Conservation (phyloP, 2,113 vertebrate genomes). For the Onychorhynchus coronatus region DNA sequence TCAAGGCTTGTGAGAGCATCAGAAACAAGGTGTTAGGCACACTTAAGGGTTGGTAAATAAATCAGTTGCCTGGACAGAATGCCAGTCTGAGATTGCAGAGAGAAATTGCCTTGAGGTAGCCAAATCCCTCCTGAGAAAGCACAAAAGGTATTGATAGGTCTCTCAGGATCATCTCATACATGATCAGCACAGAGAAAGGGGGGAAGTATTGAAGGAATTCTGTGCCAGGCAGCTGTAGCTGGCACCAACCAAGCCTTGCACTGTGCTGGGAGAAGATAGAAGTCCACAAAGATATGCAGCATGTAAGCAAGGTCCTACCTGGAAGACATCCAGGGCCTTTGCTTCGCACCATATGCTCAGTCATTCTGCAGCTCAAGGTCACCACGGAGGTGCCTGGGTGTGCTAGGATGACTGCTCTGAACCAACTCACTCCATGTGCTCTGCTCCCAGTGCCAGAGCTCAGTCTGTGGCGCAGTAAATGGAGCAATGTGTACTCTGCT, state of each 20-base stretch:
- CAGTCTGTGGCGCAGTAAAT: not conserved
- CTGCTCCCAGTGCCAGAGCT: not conserved
- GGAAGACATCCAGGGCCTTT: slow-evolving; percentile 27
- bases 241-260: not conserved
- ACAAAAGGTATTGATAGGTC: slow-evolving; percentile 15
- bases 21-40: not conserved
- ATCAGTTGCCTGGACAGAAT: slow-evolving; percentile 1
- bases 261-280: not conserved
- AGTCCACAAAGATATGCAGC: not conserved
- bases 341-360: not conserved
- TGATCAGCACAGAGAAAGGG: not conserved
- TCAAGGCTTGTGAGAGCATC: not conserved
- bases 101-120: slow-evolving; percentile 28
- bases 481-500: not conserved
- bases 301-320: not conserved
- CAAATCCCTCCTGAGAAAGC: slow-evolving; percentile 33
- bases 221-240: slow-evolving; percentile 55
- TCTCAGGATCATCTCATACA: not conserved
- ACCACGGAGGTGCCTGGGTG: rapidly evolving
- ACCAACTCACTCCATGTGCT: not conserved
- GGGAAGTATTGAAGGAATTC: not conserved
- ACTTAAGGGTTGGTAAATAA: not conserved
- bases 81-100: not conserved
- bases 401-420: not conserved
- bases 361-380: slow-evolving; percentile 33